Evolutionary conservation across 37 sponge, comb jelly and placozoan species (phyloP), one percentile per base, ranked within the genome.

Genomic region (Axinella damicornis): DNA sequence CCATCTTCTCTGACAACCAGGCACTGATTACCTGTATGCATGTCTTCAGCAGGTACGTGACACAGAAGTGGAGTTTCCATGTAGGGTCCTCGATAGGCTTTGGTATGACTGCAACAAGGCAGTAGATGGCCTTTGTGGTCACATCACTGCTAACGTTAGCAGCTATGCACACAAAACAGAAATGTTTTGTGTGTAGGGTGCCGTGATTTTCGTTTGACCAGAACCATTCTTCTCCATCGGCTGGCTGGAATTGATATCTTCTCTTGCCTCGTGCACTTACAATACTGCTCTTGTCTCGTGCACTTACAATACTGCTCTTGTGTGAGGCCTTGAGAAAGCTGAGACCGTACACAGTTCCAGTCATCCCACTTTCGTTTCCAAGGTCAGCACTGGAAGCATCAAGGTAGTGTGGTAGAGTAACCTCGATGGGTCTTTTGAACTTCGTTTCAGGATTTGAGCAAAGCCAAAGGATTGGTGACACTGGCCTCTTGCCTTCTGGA

Each of bases 11-110:
- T 46, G 46, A n/a, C n/a, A n/a, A n/a, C n/a, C n/a, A n/a, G n/a
- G n/a, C 9, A 46, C 46, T 46, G 20, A 53, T 59, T 73, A 83
- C 83, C 63, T 57, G 65, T 16, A 72, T 72, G 38, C 71, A 83
- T 38, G 73, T 60, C 60, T 60, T 70, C 41, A 83, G 64, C n/a
- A 36, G 35, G 73, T 70, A 83, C 53, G 72, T 83, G 61, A 83
- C 46, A 31, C 83, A 83, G 73, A 34, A 83, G 27, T 83, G 83
- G 19, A 83, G 31, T 31, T 32, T 83, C 83, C 83, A 83, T 19
- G 70, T 55, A 5, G 35, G 38, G 11, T 40, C 12, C 21, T 56
- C 32, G 19, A 83, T 60, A 40, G 41, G 5, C 60, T 27, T 71
- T 40, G 83, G 83, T 30, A 83, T 28, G 31, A 71, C 73, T 33